Percentiles rank a stretch among this genome's conserved stretches.
phyloP scores from a whole-genome alignment of 2,888 invertebrate genomes.

The Gerris lacustris region DNA sequence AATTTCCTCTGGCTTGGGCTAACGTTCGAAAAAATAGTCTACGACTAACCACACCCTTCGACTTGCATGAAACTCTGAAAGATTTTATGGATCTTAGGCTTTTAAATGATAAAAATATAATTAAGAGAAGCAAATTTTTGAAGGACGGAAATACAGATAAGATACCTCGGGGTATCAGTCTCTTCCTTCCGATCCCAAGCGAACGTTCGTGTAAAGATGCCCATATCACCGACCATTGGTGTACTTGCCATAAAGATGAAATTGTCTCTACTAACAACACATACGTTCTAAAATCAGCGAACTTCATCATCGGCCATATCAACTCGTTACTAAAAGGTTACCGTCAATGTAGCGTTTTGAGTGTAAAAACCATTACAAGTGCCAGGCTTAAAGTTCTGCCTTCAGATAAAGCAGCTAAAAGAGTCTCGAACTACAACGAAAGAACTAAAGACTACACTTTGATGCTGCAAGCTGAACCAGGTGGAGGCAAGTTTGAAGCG shows the following conservation, averaged over 20 bases:
- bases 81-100: slow-evolving; percentile 50
- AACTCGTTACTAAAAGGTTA: slow-evolving; percentile 50
- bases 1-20: slow-evolving; percentile 47
- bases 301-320: slow-evolving; percentile 49
- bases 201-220: slow-evolving; percentile 65
- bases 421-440: slow-evolving; percentile 32
- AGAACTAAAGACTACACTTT: slow-evolving; percentile 46
- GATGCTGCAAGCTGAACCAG: slow-evolving; percentile 51
- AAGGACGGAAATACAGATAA: slow-evolving; percentile 5
- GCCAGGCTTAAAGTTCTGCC: slow-evolving; percentile 47
- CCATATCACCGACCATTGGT: slow-evolving; percentile 72
- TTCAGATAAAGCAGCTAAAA: slow-evolving; percentile 36
- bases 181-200: slow-evolving; percentile 59
- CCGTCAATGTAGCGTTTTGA: slow-evolving; percentile 53
- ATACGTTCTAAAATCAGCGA: slow-evolving; percentile 47
- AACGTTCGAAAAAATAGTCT: slow-evolving; percentile 54
- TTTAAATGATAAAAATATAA: slow-evolving; percentile 36
- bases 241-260: slow-evolving; percentile 63
- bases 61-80: slow-evolving; percentile 63
- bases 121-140: background rate
- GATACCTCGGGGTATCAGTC: slow-evolving; percentile 50
- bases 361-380: slow-evolving; percentile 49
- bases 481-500: slow-evolving; percentile 64
- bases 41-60: slow-evolving; percentile 71
- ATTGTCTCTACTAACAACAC: slow-evolving; percentile 44